phyloP scores from a whole-genome alignment of 1,140 invertebrate genomes.

The Drosophila setifemur region DNA sequence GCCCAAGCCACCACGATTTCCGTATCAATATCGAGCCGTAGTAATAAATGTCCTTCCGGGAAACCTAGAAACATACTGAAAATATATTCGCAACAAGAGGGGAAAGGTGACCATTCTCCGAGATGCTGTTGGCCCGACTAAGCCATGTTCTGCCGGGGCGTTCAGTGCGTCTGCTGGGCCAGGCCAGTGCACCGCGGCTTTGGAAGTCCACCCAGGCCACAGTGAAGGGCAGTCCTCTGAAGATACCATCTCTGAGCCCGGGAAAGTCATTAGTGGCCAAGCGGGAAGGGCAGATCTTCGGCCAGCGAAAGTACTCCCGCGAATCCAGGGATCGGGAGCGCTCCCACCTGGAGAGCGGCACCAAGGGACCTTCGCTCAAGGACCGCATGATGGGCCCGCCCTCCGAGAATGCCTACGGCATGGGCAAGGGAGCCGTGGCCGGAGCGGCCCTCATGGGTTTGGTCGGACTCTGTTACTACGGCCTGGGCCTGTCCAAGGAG shows the following conservation, averaged over 20 bases:
- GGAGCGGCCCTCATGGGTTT: conserved; percentile 94
- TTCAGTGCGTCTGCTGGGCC: conserved; percentile 23
- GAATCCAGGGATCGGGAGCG: conserved; percentile 36
- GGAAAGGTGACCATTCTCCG: no score
- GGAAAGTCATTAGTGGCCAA: conserved; percentile 5
- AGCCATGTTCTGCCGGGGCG: conserved; percentile 20
- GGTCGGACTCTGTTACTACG: conserved; percentile 97
- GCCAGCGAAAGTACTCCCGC: conserved; percentile 44
- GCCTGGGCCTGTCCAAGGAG: conserved; percentile 91
- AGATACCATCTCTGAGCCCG: not conserved
- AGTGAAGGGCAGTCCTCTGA: not conserved
- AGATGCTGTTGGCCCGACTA: conserved; percentile 57
- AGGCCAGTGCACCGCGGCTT: conserved; percentile 5
- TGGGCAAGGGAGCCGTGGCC: conserved; percentile 93
- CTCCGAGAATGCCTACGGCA: conserved; percentile 86
- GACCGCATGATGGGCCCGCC: conserved; percentile 77
- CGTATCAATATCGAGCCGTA: not conserved
- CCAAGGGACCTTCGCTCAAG: conserved; percentile 53
- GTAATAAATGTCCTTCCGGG: not conserved
- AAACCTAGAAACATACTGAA: not conserved
- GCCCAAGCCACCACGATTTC: no score
- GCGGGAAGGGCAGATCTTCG: not conserved
- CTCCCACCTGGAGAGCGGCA: conserved; percentile 36
- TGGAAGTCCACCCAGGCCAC: conserved; percentile 27
- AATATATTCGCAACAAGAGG: not conserved